Evolutionary conservation across 2,113 vertebrate species (phyloP).

Genomic region (Melanocharis versteri): DNA sequence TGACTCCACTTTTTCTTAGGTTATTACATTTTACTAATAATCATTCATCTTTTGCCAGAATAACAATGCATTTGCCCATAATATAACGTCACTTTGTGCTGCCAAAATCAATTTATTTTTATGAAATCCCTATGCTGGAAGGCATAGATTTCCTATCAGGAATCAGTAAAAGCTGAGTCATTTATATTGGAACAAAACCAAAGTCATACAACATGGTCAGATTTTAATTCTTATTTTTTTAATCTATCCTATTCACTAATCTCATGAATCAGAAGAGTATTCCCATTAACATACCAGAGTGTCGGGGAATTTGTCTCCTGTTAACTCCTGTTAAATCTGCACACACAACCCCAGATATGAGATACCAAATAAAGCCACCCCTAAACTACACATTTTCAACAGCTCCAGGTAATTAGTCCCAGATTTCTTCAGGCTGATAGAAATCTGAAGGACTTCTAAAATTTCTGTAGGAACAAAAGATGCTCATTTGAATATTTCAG

Average conservation of each 20-base stretch:
- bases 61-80: neutral
- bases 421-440: neutral
- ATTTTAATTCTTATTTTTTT: neutral
- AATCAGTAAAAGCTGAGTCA: neutral
- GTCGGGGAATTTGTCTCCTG: neutral
- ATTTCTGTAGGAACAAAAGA: neutral
- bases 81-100: neutral
- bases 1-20: neutral
- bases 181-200: neutral
- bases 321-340: neutral
- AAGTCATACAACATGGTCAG: neutral
- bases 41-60: neutral
- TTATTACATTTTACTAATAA: neutral
- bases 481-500: neutral
- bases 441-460: neutral
- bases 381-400: neutral
- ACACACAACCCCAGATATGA: neutral
- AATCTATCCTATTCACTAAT: neutral
- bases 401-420: neutral
- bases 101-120: neutral
- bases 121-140: neutral
- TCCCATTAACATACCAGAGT: neutral
- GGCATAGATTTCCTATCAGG: neutral
- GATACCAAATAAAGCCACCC: neutral
- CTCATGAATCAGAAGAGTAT: neutral